phyloP scores from a whole-genome alignment of 2,113 vertebrate species.

The Macrotis lagotis region DNA sequence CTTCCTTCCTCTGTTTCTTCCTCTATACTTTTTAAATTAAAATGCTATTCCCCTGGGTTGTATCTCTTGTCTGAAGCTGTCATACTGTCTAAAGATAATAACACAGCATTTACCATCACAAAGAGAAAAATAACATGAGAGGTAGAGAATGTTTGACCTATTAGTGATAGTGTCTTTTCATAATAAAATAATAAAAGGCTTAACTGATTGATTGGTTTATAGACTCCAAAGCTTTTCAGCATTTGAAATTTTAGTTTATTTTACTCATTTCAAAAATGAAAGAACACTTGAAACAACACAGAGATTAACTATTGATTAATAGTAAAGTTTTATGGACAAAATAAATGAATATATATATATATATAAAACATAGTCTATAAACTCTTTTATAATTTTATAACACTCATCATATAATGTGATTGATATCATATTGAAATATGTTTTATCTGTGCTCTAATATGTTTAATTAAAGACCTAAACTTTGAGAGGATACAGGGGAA shows the following conservation, averaged over 20 bases:
- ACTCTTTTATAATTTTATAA: not conserved
- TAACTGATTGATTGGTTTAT: slow-evolving; percentile 49
- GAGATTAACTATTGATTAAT: slow-evolving; percentile 46
- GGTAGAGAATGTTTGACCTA: slow-evolving; percentile 60
- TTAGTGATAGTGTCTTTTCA: slow-evolving; percentile 70
- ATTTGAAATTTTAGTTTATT: slow-evolving; percentile 15
- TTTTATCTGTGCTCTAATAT: slow-evolving; percentile 43
- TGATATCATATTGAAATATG: slow-evolving; percentile 27
- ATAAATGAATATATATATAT: not conserved
- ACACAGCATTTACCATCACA: slow-evolving; percentile 68
- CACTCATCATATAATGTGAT: not conserved
- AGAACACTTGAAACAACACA: slow-evolving; percentile 32
- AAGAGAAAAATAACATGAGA: slow-evolving; percentile 58
- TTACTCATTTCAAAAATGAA: slow-evolving; percentile 43
- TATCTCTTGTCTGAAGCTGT: slow-evolving; percentile 70
- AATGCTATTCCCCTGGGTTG: slow-evolving; percentile 57
- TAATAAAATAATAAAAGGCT: slow-evolving; percentile 71
- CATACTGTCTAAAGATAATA: slow-evolving; percentile 67
- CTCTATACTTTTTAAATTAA: slow-evolving; percentile 73
- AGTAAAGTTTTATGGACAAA: slow-evolving; percentile 15
- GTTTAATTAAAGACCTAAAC: slow-evolving; percentile 48
- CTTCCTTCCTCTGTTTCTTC: slow-evolving; percentile 62
- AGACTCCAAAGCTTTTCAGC: slow-evolving; percentile 37
- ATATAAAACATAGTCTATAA: not conserved
- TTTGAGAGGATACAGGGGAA: not conserved